A percentile compares a stretch with the other conserved stretches of the same genome.
phyloP scores from a whole-genome alignment of 2,113 vertebrate genomes.

The Salvelinus sp. region DNA sequence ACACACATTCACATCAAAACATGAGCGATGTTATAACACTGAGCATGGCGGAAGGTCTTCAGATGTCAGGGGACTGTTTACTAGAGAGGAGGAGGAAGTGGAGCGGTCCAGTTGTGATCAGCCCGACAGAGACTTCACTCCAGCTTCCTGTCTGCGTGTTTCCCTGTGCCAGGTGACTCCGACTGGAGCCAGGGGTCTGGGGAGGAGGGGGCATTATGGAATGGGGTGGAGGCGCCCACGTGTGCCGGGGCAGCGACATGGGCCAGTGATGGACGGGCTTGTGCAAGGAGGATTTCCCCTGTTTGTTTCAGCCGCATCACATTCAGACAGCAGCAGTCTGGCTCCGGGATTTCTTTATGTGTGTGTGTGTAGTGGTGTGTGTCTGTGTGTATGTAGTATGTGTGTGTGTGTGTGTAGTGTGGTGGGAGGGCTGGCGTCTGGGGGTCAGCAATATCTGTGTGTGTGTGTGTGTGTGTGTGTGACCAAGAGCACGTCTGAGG shows the following conservation, averaged over 20 bases:
- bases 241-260: conserved; percentile 59
- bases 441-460: not conserved
- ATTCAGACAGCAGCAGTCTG: conserved; percentile 42
- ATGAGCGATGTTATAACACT: conserved; percentile 73
- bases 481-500: too few relatives aligned
- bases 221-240: conserved; percentile 45
- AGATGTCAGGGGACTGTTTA: conserved; percentile 71
- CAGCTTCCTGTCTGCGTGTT: conserved; percentile 70
- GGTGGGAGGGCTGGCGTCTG: not conserved
- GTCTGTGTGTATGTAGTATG: not conserved
- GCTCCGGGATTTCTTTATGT: conserved; percentile 48
- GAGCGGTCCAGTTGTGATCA: conserved; percentile 71
- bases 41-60: conserved; percentile 53
- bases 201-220: conserved; percentile 38
- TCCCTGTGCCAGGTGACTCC: conserved; percentile 47
- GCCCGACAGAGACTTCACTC: conserved; percentile 69
- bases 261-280: conserved; percentile 59
- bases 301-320: conserved; percentile 61
- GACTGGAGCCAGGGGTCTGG: conserved; percentile 55
- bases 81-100: conserved; percentile 62
- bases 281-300: conserved; percentile 72
- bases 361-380: conserved; percentile 7
- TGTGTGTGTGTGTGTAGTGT: conserved; percentile 22
- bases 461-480: not conserved
- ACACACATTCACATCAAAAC: conserved; percentile 62